Base-by-base conservation (phyloP, 2,888 invertebrate genomes). In the Candidula unifasciata region DNA sequence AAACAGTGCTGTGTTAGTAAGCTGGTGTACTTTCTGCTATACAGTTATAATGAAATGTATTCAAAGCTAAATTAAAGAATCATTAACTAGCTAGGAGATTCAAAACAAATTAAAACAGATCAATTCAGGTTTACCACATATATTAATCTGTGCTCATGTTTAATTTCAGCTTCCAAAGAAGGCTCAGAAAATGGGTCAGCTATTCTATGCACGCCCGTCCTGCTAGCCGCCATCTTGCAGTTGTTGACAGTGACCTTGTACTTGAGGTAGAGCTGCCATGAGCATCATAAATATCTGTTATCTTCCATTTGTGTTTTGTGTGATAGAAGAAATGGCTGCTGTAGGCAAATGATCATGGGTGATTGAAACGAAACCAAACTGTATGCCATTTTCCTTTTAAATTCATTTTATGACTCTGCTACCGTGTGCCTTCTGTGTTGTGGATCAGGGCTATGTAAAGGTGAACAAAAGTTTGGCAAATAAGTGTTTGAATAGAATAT, bases 261-360 rank as follows among this genome's bases (percentile, higher is more conserved):
- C 33, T 71, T 82, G 30, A 86, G 86, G 82, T 86, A 86, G 82
- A 86, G 86, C 80, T 27, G 27, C 30, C 27, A 54, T 6, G 18
- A 27, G 16, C 54, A 54, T 71, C 2, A 6, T 6, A 30, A 74
- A 30, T 30, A 54, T 30, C 30, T 74, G n/a, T 80, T 24, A 37
- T 60, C 16, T 57, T 76, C 10, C n/a, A 13, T 64, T 54, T 80
- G 44, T 80, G 13, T 33, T 80, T 54, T 27, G 71, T 24, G 16
- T 54, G 71, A 24, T 35, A 71, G 71, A 71, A 18, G n/a, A 71
- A 57, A 57, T 80, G 69, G 27, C n/a, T 54, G 80, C 18, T 71
- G 35, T 80, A 71, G 71, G 80, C 69, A 80, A 80, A 80, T 37
- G 80, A n/a, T 33, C 52, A 3, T 71, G 80, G 21, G 13, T 69